Evolutionary conservation across 2,888 invertebrate genomes (phyloP).

Genomic region (Drosophila helvetica): DNA sequence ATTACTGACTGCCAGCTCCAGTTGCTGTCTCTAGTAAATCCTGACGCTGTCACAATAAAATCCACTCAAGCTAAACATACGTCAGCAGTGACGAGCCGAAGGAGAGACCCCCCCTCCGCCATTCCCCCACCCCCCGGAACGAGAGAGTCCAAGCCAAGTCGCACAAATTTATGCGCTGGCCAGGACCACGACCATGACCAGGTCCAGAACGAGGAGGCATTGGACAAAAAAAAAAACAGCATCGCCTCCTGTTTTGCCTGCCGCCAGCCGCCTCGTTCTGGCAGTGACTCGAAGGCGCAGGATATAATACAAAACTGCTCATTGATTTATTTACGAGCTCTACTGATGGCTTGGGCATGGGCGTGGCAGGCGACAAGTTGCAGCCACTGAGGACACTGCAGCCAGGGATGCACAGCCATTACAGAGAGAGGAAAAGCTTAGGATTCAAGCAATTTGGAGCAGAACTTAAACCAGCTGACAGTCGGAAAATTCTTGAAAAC

Average conservation of each 20-base stretch:
- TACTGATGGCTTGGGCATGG: constrained; percentile 55
- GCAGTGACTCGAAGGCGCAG: constrained; percentile 50
- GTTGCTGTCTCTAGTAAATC: constrained; percentile 72
- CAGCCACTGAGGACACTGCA: constrained; percentile 1
- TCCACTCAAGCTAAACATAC: constrained; percentile 80
- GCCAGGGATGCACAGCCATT: constrained; percentile 16
- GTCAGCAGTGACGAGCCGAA: constrained; percentile 70
- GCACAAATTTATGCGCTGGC: constrained; percentile 71
- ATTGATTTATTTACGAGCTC: constrained; percentile 82
- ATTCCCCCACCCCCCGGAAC: too few species aligned
- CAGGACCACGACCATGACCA: constrained; percentile 19
- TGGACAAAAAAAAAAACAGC: constrained; percentile 32
- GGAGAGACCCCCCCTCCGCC: neutral
- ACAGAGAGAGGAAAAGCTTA: too few species aligned
- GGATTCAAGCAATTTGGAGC: too few species aligned
- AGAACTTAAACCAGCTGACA: too few species aligned
- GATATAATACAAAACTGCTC: constrained; percentile 74
- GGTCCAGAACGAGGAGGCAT: neutral
- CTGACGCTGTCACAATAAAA: constrained; percentile 78
- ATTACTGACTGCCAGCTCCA: constrained; percentile 74
- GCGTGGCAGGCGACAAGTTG: constrained; percentile 12
- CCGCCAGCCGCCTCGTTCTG: constrained; percentile 5
- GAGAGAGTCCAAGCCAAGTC: constrained; percentile 48
- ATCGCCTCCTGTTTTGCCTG: constrained; percentile 25
- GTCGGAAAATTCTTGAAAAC: too few species aligned